Evolutionary conservation across 2,797 vertebrate species (phyloP), one percentile per base, ranked within the genome.

Genomic region (Natrix natrix): DNA sequence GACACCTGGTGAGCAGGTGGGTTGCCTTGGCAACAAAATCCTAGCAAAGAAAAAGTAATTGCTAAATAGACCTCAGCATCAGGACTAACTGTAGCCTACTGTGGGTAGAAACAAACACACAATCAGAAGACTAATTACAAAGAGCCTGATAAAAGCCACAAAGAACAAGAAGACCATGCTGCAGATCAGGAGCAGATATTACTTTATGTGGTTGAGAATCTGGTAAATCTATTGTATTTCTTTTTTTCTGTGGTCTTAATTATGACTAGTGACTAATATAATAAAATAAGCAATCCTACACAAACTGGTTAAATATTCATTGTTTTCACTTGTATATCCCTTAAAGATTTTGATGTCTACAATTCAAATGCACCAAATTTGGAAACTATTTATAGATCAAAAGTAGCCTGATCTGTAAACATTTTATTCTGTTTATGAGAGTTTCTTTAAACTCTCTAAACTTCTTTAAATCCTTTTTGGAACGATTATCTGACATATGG

Each of bases 61-160:
- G 90, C 69, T 56, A 87, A 91, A 93, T 89, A 93, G 87, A 89
- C 87, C 87, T 89, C 87, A n/a, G 20, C 93, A 48, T 91, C 90
- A 93, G 90, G 69, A 83, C 93, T 69, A 91, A 91, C 61, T 63
- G 87, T 59, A 63, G 56, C 17, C 93, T 91, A 93, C 88, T 93
- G 93, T 91, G 93, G 90, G 87, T 87, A 93, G 87, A 91, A 93
- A 93, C 90, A 91, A 78, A 88, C 87, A 91, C 66, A 89, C 69
- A 91, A 93, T 93, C 93, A 93, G 93, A 89, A 83, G 87, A n/a
- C 90, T 91, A 93, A 93, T 91, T 93, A 93, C 88, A 93, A 91
- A 86, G 66, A 93, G 32, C 55, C 87, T 63, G 52, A 91, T 52
- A 93, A 88, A 93, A 91, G 32, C 87, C 90, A 83, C 11, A 83